These are phyloP conservation scores for Dermatemys mawii DNA, from an alignment of 2,113 vertebrate genomes.

Conservation along the genomic window DNA sequence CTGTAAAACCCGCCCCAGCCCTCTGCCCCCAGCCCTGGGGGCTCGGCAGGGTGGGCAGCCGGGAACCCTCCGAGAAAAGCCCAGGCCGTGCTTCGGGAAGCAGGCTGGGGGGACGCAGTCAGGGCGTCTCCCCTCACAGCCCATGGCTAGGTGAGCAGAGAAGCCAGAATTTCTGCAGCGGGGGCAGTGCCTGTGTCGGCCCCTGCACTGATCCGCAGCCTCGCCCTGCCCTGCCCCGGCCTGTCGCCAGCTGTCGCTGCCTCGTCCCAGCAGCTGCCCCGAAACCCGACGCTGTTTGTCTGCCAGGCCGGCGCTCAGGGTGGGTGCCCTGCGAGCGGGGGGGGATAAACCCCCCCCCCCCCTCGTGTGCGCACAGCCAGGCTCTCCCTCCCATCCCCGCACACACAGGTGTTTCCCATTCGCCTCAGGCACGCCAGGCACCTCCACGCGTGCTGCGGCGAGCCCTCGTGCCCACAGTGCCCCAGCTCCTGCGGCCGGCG, in stretches of 20 bases:
- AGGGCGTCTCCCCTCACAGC: neutral
- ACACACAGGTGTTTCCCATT: neutral
- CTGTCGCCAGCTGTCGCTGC: conserved; percentile 63
- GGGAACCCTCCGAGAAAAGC: neutral
- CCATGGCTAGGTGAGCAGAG: neutral
- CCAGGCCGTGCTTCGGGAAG: neutral
- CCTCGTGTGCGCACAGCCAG: neutral
- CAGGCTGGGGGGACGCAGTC: neutral
- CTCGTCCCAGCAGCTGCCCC: conserved; percentile 54
- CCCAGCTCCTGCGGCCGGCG: neutral
- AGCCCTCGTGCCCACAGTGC: rapidly evolving
- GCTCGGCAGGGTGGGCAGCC: neutral
- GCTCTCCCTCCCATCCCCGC: neutral
- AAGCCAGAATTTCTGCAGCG: neutral
- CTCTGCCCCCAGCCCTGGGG: no score
- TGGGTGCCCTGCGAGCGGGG: neutral
- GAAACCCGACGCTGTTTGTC: conserved; percentile 60
- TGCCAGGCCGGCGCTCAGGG: neutral
- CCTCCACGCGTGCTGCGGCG: no score
- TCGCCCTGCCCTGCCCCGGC: conserved; percentile 19
- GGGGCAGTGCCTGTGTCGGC: no score
- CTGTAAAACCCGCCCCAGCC: no score
- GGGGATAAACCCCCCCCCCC: conserved; percentile 30
- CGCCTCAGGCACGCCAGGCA: neutral
- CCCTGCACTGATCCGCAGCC: rapidly evolving